These are phyloP conservation scores for Pogona vitticeps DNA, from an alignment of 2,113 vertebrate genomes.

Conservation along the genomic window DNA sequence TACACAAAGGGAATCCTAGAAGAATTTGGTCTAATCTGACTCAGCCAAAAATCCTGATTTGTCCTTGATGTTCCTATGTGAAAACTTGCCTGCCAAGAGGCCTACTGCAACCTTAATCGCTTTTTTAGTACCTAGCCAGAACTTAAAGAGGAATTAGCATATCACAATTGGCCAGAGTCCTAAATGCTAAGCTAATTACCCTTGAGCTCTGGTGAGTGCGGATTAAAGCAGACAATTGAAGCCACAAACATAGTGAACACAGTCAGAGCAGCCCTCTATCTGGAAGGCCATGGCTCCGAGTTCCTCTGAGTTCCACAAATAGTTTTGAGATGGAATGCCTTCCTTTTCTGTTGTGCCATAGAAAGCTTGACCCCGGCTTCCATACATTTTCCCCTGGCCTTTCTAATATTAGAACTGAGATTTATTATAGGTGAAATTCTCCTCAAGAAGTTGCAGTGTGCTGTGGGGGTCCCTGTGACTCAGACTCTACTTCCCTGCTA, in stretches of 20 bases:
- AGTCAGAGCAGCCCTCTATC: neutral
- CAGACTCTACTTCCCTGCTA: neutral
- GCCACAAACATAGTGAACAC: neutral
- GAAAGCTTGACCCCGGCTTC: neutral
- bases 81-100: neutral
- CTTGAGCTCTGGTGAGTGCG: neutral
- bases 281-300: neutral
- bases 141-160: neutral
- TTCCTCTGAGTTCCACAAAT: neutral
- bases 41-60: neutral
- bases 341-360: neutral
- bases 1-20: rapidly evolving
- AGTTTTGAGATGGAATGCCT: constrained; percentile 3
- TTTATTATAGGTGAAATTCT: neutral
- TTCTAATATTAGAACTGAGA: neutral
- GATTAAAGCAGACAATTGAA: constrained; percentile 12
- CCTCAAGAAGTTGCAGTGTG: neutral
- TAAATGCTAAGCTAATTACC: constrained; percentile 30
- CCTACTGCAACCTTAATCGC: neutral
- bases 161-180: rapidly evolving
- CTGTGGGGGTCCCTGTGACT: neutral
- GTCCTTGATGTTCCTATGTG: neutral
- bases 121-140: neutral
- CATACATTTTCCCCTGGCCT: rapidly evolving
- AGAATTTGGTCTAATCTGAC: neutral